Evolutionary conservation across 2,797 vertebrate genomes (phyloP).

Genomic region (Spinus olivaceus): DNA sequence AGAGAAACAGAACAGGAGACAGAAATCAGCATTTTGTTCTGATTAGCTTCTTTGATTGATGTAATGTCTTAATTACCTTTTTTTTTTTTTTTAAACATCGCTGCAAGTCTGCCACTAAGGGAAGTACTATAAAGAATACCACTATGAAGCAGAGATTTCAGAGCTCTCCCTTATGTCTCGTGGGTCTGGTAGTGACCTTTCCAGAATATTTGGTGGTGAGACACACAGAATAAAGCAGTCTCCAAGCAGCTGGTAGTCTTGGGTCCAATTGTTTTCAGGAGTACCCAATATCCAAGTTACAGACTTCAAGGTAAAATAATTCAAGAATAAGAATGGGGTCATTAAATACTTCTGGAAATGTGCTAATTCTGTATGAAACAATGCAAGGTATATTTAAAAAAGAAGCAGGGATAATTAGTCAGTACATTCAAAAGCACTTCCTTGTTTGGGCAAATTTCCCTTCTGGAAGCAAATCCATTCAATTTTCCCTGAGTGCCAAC

Average conservation of each 20-base stretch:
- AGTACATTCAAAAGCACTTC: not conserved
- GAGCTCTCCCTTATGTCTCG: not conserved
- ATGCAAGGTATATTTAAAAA: not conserved
- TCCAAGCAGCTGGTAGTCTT: constrained; percentile 76
- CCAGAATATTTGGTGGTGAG: constrained; percentile 64
- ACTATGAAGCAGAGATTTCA: not conserved
- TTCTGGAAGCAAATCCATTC: not conserved
- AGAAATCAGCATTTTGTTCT: constrained; percentile 62
- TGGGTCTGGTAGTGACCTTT: constrained; percentile 46
- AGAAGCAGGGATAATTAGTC: not conserved
- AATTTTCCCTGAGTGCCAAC: not conserved
- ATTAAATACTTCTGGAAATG: not conserved
- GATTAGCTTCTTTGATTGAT: constrained; percentile 27
- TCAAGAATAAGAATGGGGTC: not conserved
- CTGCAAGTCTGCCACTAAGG: not conserved
- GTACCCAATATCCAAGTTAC: constrained; percentile 66
- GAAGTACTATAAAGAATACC: not conserved
- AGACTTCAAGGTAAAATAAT: not conserved
- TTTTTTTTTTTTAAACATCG: not conserved
- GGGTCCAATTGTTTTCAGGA: constrained; percentile 63
- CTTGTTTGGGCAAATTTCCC: not conserved
- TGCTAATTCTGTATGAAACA: constrained; percentile 14
- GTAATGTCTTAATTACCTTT: not conserved
- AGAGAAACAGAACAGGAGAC: constrained; percentile 11
- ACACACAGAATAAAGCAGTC: constrained; percentile 75